Conservation (phyloP, 2,888 invertebrate species). For the Andricus curvator region DNA sequence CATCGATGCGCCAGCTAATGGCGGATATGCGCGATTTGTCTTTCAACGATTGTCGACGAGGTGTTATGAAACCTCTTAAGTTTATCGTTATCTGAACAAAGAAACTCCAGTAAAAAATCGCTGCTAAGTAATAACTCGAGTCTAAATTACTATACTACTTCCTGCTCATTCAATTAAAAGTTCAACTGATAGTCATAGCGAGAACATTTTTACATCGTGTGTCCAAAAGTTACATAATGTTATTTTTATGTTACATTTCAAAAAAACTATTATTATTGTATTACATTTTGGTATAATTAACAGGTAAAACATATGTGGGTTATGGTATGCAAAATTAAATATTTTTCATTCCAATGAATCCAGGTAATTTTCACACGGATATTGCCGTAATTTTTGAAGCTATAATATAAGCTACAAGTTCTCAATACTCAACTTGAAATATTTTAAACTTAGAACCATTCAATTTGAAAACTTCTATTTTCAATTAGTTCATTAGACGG, state of each 20-base stretch:
- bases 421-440: no score
- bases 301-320: no score
- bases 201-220: not conserved
- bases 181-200: not conserved
- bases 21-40: slow-evolving; percentile 1
- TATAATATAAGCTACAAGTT: no score
- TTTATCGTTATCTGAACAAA: not conserved
- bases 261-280: no score
- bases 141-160: not conserved
- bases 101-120: not conserved
- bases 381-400: no score
- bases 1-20: slow-evolving; percentile 3
- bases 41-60: not conserved
- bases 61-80: slow-evolving; percentile 5
- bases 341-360: no score
- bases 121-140: not conserved
- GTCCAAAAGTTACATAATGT: not conserved
- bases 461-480: no score
- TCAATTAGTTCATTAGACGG: no score
- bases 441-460: no score
- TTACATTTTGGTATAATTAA: no score
- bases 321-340: no score
- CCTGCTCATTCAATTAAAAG: not conserved
- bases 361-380: no score
- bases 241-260: not conserved